phyloP scores from a whole-genome alignment of 2,888 invertebrate species.

The Notodonta ziczac region DNA sequence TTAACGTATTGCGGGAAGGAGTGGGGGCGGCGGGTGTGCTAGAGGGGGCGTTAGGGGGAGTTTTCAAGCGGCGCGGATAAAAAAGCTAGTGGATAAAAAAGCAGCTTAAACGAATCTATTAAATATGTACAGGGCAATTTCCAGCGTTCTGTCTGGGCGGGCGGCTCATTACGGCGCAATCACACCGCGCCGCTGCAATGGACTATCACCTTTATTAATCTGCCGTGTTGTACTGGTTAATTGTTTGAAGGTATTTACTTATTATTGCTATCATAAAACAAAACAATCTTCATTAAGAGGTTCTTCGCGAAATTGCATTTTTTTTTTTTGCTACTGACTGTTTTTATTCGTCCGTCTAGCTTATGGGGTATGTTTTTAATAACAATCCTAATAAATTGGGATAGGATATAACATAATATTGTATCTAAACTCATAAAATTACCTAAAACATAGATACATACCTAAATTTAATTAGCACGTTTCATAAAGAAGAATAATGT shows the following conservation, averaged over 20 bases:
- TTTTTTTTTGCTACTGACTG: too few species aligned
- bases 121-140: constrained; percentile 79
- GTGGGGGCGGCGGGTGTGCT: constrained; percentile 43
- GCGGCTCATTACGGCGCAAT: constrained; percentile 61
- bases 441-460: too few species aligned
- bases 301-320: too few species aligned
- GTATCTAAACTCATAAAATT: too few species aligned
- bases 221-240: constrained; percentile 7
- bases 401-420: too few species aligned
- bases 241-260: neutral
- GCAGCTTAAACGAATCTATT: constrained; percentile 78
- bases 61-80: constrained; percentile 63
- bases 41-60: constrained; percentile 34
- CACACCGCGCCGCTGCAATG: constrained; percentile 43
- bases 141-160: constrained; percentile 53
- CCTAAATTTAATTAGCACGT: too few species aligned
- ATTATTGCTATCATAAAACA: neutral
- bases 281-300: neutral
- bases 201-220: constrained; percentile 27
- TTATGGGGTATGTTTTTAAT: too few species aligned
- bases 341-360: too few species aligned
- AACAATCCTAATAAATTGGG: too few species aligned
- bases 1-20: constrained; percentile 65
- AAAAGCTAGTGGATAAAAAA: constrained; percentile 70
- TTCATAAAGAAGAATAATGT: neutral